phyloP scores from a whole-genome alignment of 2,113 vertebrate species.

The Pycnonotus jocosus region DNA sequence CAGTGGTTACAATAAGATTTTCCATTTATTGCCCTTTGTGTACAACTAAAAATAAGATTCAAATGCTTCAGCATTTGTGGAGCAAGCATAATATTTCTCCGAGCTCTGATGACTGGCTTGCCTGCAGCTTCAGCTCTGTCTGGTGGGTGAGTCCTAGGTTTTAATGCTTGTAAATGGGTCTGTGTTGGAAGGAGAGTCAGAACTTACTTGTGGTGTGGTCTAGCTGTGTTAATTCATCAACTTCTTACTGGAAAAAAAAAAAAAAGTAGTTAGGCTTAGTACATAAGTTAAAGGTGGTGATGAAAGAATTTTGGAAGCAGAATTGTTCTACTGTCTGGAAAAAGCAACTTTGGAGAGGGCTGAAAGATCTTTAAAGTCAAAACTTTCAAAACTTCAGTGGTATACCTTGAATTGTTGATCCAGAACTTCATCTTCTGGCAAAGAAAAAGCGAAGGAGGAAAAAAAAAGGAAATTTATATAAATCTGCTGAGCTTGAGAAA shows the following conservation, averaged over 20 bases:
- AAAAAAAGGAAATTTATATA: background rate
- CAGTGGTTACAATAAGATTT: conserved; percentile 79
- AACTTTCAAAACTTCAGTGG: background rate
- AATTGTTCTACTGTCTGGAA: conserved; percentile 6
- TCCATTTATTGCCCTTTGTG: conserved; percentile 82
- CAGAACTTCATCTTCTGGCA: background rate
- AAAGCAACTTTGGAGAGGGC: background rate
- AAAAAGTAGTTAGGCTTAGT: background rate
- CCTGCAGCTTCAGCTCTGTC: conserved; percentile 64
- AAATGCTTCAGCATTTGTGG: conserved; percentile 71
- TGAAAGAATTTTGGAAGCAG: conserved; percentile 33
- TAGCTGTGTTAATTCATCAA: conserved; percentile 33
- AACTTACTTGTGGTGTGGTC: conserved; percentile 20
- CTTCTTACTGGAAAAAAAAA: background rate
- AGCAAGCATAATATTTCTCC: conserved; percentile 67
- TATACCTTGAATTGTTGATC: conserved; percentile 27
- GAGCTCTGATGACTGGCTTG: conserved; percentile 68
- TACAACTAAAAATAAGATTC: conserved; percentile 76
- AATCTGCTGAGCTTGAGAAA: background rate
- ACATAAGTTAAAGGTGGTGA: conserved; percentile 1
- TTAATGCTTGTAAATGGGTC: conserved; percentile 35
- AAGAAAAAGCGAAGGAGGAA: background rate
- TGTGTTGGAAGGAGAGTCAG: conserved; percentile 32
- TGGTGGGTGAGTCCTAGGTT: conserved; percentile 68
- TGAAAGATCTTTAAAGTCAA: conserved; percentile 4